These are phyloP conservation scores for Reinhardtius hippoglossoides DNA, from an alignment of 2,113 vertebrate genomes.

Conservation along the genomic window DNA sequence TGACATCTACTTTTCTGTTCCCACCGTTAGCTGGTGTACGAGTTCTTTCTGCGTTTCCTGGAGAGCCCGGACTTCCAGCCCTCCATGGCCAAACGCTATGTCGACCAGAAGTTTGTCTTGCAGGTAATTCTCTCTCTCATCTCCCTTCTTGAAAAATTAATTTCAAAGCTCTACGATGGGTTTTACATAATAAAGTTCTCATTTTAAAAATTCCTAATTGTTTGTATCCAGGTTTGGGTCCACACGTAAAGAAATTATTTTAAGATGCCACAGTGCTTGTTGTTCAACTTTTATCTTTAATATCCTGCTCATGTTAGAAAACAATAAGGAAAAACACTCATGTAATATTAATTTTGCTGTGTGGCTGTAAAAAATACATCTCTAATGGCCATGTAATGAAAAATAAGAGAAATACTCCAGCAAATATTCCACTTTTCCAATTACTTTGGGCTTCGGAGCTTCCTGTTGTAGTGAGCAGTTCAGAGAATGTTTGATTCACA, in stretches of 20 bases:
- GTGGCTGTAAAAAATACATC: no score
- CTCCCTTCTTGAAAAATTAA: no score
- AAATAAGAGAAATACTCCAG: background rate
- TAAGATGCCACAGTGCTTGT: background rate
- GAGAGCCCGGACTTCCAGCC: slow-evolving; percentile 95
- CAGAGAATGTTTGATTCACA: background rate
- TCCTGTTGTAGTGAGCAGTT: background rate
- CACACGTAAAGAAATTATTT: background rate
- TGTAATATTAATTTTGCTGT: no score
- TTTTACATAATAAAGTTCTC: no score
- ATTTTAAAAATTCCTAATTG: no score
- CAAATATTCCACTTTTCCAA: background rate
- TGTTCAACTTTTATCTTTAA: background rate
- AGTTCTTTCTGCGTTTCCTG: slow-evolving; percentile 94
- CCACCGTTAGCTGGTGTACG: slow-evolving; percentile 87
- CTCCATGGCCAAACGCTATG: slow-evolving; percentile 92
- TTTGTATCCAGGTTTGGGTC: no score
- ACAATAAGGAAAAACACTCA: no score
- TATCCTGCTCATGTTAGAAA: background rate
- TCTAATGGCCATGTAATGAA: background rate
- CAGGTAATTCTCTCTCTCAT: slow-evolving; percentile 78
- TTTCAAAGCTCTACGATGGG: no score
- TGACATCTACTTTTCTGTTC: background rate
- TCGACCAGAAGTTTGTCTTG: slow-evolving; percentile 94
- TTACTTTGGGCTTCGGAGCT: background rate